A percentile compares a stretch with the other conserved stretches of the same genome.
These are phyloP conservation scores for Athripsodes cinereus DNA, from an alignment of 2,888 invertebrate species.

Conservation along the genomic window DNA sequence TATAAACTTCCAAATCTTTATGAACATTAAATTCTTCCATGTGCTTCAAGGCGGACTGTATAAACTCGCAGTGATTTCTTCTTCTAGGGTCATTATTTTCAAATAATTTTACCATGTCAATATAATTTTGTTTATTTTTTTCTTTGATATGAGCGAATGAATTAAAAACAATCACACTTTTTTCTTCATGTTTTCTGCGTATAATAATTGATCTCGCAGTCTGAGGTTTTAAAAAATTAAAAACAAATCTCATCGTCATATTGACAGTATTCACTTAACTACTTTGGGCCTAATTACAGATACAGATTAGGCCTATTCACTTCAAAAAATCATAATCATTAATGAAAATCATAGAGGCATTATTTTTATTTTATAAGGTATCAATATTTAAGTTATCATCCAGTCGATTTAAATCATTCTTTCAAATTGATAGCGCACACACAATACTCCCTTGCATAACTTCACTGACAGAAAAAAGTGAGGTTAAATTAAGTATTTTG, in stretches of 20 bases:
- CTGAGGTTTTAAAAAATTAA: constrained; percentile 15
- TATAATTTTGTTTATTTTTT: constrained; percentile 62
- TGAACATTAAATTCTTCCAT: constrained; percentile 89
- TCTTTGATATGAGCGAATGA: constrained; percentile 46
- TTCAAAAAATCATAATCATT: too few species aligned
- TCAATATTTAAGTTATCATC: too few species aligned
- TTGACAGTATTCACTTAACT: background rate
- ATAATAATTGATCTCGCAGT: constrained; percentile 29
- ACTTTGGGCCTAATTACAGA: too few species aligned
- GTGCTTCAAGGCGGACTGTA: constrained; percentile 78
- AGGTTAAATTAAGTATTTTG: too few species aligned
- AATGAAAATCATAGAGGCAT: too few species aligned
- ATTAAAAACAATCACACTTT: constrained; percentile 40
- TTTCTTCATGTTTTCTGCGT: constrained; percentile 37
- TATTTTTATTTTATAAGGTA: too few species aligned
- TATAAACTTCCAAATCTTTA: constrained; percentile 81
- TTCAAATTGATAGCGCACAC: too few species aligned
- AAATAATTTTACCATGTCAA: constrained; percentile 71
- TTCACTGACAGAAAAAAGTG: too few species aligned
- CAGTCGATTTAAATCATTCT: too few species aligned
- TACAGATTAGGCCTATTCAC: too few species aligned
- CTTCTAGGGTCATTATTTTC: constrained; percentile 60
- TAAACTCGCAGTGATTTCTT: constrained; percentile 90
- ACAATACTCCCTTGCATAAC: too few species aligned
- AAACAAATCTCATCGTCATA: constrained; percentile 18